A percentile compares a stretch with the other conserved stretches of the same genome.
Conservation (phyloP, 2,797 vertebrate genomes). For the Podarcis siculus region DNA sequence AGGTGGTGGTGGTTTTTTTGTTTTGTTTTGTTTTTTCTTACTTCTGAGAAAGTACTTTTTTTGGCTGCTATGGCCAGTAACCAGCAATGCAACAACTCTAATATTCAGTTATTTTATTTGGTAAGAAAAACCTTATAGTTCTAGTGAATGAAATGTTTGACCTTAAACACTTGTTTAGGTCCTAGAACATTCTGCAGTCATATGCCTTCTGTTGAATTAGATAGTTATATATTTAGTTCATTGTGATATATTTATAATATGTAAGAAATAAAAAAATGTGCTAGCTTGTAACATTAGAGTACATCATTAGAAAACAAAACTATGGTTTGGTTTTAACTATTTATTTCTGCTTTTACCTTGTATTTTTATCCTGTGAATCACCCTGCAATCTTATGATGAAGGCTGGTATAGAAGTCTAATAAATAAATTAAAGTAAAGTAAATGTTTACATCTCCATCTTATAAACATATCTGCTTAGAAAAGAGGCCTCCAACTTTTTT, state of each 20-base stretch:
- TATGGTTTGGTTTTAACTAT: no score
- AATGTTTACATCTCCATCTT: neutral
- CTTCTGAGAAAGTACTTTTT: neutral
- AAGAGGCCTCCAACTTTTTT: no score
- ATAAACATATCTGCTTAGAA: neutral
- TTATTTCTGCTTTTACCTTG: no score
- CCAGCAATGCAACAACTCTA: neutral
- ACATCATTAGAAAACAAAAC: no score
- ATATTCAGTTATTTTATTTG: fast-evolving
- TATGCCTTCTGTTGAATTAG: neutral
- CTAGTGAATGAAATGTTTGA: neutral
- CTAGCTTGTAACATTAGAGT: neutral
- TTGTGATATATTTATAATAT: neutral
- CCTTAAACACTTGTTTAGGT: neutral
- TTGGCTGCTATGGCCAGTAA: fast-evolving
- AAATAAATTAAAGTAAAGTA: no score
- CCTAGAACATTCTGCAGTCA: neutral
- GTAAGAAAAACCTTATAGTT: neutral
- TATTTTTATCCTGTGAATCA: no score
- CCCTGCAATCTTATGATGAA: no score
- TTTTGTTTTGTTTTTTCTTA: neutral
- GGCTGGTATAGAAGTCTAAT: no score
- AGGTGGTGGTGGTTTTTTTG: fast-evolving
- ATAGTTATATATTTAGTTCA: neutral
- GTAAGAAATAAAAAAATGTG: neutral